Base-by-base conservation (phyloP, 1,140 invertebrate species). In the Sipha flava region DNA sequence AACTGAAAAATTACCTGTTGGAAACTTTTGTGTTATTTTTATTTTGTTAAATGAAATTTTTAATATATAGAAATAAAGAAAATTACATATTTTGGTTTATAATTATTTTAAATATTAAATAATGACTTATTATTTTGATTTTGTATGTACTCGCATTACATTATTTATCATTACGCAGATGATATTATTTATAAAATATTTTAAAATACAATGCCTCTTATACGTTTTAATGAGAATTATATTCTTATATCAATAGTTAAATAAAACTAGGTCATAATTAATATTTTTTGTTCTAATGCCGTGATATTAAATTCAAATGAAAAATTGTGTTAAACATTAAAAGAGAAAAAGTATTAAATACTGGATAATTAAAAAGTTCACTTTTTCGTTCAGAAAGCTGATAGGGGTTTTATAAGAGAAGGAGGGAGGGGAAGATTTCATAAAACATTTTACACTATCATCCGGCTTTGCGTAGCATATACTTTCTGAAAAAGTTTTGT, bases 321-420 rank as follows among this genome's bases (percentile, higher is more conserved):
- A 70, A 47, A 70, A 70, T 70, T 47, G 40, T 26, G 66, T 70
- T 31, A 23, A 23, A 47, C 45, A 43, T 70, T 29, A 47, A 47
- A 70, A 70, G 43, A 70, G 66, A 40, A 70, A 70, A 70, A 70
- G 40, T 70, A 70, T 70, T 70, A 70, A n/a, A 47, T 70, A 70
- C 66, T 47, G 40, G 66, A 70, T 70, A 70, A 70, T 70, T 70
- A 70, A 70, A 70, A 70, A 70, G 43, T 70, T 70, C 43, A 47
- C 40, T 70, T 68, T 70, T 70, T 70, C 43, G 66, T 70, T 70
- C 26, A 47, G 43, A 70, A 47, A 45, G 40, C 40, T 70, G 40
- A 70, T 70, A 70, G 66, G n/a, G 26, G 40, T 40, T 70, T 29
- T 4, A 16, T 3, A 45, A 18, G 14, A 16, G 23, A 7, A 47